Base-by-base conservation (phyloP, 2,888 invertebrate species). In the Drosophila falleni region DNA sequence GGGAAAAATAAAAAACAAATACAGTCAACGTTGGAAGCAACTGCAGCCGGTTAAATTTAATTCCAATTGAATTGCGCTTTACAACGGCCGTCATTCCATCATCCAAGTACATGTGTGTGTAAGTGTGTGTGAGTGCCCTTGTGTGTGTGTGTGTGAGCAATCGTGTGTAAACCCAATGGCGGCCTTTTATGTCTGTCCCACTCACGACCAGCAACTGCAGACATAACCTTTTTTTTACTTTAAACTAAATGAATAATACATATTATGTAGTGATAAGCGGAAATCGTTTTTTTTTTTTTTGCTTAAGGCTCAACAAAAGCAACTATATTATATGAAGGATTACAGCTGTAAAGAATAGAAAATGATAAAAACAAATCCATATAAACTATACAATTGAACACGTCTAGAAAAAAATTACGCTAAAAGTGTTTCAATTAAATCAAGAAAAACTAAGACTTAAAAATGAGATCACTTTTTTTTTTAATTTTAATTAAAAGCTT, bases 31-130 rank as follows among this genome's bases (percentile, higher is more conserved):
- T 55, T 67, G 51, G 37, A 49, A 58, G 68, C 63, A 62, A 69
- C 35, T 58, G 58, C 65, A 70, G 50, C 62, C 60, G 71, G 65
- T 62, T 65, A 77, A 71, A 69, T 77, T 81, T 85, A 80, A 82
- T 81, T 82, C 74, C 80, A 82, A 85, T 85, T 81, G 74, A 85
- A 82, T 80, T 68, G 75, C 69, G 68, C 62, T 69, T 55, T 56
- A 72, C 70, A 68, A 66, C 61, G 56, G 61, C 46, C 60, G 65
- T 63, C 58, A 66, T 72, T 72, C 61, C 66, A 61, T 60, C 78
- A 78, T 60, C 41, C 60, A 50, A 29, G 35, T 9, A 5, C 5
- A 23, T 26, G 16, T 41, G 15, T 49, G 19, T 23, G 29, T 29
- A 1, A 6, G 29, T 53, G 42, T 23, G 50, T 58, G 13, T 16